Evolutionary conservation across 2,113 vertebrate genomes (phyloP).

Genomic region (Halichoerus grypus): DNA sequence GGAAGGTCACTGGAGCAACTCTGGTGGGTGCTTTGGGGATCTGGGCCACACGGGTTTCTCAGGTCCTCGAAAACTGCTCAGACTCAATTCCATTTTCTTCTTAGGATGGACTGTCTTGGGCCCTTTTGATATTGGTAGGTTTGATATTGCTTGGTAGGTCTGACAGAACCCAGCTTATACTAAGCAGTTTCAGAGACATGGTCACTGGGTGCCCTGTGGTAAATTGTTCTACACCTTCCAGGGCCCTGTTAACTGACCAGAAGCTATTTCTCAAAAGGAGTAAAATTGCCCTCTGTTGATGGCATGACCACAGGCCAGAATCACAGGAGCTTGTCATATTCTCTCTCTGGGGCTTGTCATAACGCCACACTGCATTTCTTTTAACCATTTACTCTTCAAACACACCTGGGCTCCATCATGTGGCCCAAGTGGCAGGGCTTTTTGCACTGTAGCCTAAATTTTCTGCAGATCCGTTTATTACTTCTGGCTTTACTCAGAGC

Average conservation of each 20-base stretch:
- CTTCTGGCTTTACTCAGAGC: neutral
- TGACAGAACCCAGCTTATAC: neutral
- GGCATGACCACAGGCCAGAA: neutral
- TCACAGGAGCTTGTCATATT: neutral
- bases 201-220: neutral
- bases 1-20: neutral
- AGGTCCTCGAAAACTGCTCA: neutral
- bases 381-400: neutral
- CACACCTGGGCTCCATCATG: neutral
- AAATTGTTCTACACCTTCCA: neutral
- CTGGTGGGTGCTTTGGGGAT: neutral
- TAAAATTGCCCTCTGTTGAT: neutral
- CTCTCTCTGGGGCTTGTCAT: neutral
- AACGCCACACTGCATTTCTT: neutral
- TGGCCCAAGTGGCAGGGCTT: neutral
- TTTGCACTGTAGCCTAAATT: neutral
- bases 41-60: neutral
- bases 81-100: neutral
- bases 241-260: neutral
- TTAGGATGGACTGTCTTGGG: neutral
- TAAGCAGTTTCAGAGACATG: neutral
- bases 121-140: neutral
- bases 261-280: conserved; percentile 17
- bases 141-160: neutral
- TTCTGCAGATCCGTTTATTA: neutral